Conservation (phyloP, 2,888 invertebrate species). For the Nowickia ferox region DNA sequence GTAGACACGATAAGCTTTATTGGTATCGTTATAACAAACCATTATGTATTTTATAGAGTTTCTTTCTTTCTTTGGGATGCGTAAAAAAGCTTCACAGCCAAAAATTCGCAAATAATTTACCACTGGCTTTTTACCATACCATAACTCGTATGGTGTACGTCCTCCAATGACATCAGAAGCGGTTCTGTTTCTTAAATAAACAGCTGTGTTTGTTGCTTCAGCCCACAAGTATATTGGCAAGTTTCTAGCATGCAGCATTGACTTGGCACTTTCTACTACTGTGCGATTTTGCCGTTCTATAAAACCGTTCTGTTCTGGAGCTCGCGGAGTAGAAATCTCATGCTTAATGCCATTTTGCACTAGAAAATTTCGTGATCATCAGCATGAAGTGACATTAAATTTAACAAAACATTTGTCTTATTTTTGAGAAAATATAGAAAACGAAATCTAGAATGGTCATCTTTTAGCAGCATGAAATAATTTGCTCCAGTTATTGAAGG, state of each 20-base stretch:
- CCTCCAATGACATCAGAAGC: conserved; percentile 12
- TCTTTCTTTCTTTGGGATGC: neutral
- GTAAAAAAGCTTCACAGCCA: neutral
- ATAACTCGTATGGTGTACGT: neutral
- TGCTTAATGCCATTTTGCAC: conserved; percentile 7
- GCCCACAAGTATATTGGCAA: conserved; percentile 9
- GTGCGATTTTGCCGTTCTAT: conserved; percentile 18
- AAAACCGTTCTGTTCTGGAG: conserved; percentile 7
- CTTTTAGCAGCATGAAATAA: conserved; percentile 73
- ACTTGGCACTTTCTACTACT: conserved; percentile 4
- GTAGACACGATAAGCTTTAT: conserved; percentile 13
- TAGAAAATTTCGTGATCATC: conserved; percentile 14
- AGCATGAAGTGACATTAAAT: neutral
- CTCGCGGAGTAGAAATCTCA: neutral
- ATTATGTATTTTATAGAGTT: neutral
- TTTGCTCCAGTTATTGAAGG: conserved; percentile 71
- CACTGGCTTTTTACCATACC: neutral
- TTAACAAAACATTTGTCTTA: neutral
- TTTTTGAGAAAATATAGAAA: conserved; percentile 20
- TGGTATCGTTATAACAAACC: neutral
- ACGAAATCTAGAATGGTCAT: conserved; percentile 33
- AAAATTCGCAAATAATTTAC: conserved; percentile 4
- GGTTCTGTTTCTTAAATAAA: conserved; percentile 7
- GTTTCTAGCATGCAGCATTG: conserved; percentile 1
- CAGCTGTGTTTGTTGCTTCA: conserved; percentile 7